Conservation (phyloP, 2,888 invertebrate genomes). For the Pristionchus fissidentatus region DNA sequence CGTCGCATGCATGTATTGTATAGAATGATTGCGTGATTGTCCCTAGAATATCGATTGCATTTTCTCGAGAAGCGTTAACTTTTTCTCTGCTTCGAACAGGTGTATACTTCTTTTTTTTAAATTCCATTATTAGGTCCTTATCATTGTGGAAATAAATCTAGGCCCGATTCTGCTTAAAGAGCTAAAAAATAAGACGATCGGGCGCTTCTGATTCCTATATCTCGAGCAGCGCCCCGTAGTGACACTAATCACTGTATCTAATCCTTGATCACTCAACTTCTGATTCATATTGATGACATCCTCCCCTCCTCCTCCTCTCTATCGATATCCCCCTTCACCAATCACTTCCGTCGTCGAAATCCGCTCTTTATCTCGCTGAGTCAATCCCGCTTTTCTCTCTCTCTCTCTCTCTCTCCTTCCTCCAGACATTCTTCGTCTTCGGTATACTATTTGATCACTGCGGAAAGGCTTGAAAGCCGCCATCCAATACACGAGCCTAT, state of each 20-base stretch:
- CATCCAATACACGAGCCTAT: background rate
- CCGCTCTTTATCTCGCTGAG: background rate
- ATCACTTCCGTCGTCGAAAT: slow-evolving; percentile 31
- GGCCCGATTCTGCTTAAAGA: too few relatives aligned
- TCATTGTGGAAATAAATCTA: too few relatives aligned
- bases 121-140: too few relatives aligned
- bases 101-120: too few relatives aligned
- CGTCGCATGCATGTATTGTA: background rate
- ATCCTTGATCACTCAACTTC: background rate
- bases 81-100: too few relatives aligned
- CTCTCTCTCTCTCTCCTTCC: slow-evolving; percentile 4
- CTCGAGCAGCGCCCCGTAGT: too few relatives aligned
- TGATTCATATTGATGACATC: background rate
- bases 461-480: background rate
- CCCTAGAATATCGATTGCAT: too few relatives aligned
- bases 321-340: slow-evolving; percentile 3
- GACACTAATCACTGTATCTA: too few relatives aligned
- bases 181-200: too few relatives aligned
- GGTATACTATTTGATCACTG: slow-evolving; percentile 38
- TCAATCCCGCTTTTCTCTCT: background rate
- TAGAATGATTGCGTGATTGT: too few relatives aligned
- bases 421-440: slow-evolving; percentile 40
- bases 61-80: too few relatives aligned
- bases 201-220: too few relatives aligned
- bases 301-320: background rate